phyloP scores from a whole-genome alignment of 2,113 vertebrate genomes.

The Phodopus roborovskii region DNA sequence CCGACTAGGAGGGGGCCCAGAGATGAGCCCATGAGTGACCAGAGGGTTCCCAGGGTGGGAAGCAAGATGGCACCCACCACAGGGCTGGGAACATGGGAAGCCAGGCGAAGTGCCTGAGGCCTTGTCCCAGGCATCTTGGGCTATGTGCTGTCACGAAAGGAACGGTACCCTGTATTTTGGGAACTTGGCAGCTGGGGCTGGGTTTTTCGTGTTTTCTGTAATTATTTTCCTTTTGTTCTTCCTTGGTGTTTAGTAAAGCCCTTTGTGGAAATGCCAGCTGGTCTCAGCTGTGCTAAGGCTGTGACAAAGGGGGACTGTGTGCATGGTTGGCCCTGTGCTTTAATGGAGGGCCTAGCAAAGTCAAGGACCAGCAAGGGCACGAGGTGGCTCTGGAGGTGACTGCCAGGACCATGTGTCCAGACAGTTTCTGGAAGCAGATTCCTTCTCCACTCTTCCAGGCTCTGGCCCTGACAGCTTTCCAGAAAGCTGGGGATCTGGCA shows the following conservation, averaged over 20 bases:
- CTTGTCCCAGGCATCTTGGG: slow-evolving; percentile 48
- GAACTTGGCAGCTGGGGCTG: slow-evolving; percentile 76
- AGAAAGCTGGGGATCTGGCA: not conserved
- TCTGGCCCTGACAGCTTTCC: not conserved
- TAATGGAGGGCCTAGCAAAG: slow-evolving; percentile 44
- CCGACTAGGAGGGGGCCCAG: not conserved
- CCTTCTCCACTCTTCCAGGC: not conserved
- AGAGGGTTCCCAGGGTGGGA: slow-evolving; percentile 18
- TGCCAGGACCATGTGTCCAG: not conserved
- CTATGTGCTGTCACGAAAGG: slow-evolving; percentile 63
- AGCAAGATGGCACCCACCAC: slow-evolving; percentile 60
- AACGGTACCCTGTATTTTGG: slow-evolving; percentile 76
- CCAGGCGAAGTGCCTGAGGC: slow-evolving; percentile 32
- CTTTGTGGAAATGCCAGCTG: slow-evolving; percentile 80
- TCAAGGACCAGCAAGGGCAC: not conserved
- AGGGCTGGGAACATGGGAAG: slow-evolving; percentile 10
- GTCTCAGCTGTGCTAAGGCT: slow-evolving; percentile 73
- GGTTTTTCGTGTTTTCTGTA: slow-evolving; percentile 82
- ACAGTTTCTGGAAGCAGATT: not conserved
- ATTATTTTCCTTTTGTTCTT: slow-evolving; percentile 82
- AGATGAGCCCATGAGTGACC: slow-evolving; percentile 9
- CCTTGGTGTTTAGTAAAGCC: slow-evolving; percentile 78
- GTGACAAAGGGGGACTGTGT: slow-evolving; percentile 62
- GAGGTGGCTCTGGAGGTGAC: not conserved
- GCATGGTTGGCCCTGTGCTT: not conserved